A percentile compares a stretch with the other conserved stretches of the same genome.
Evolutionary conservation across 2,888 invertebrate genomes (phyloP).

Genomic region (Conomelus anceps): DNA sequence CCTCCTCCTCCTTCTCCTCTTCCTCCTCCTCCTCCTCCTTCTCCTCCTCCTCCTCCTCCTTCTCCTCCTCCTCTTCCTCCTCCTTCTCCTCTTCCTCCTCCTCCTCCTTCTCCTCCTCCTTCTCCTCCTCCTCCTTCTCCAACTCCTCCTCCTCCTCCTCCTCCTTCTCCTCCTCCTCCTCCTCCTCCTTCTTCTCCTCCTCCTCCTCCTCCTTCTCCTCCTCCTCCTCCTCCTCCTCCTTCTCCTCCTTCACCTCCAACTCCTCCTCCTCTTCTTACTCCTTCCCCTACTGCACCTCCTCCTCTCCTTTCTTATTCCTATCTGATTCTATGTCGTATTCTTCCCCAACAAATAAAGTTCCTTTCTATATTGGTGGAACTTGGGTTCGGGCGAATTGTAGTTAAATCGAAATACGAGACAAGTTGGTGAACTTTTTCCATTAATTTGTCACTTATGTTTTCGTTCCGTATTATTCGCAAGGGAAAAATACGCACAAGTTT

Average conservation of each 20-base stretch:
- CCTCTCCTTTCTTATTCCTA: background rate
- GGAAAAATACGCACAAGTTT: background rate
- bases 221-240: background rate
- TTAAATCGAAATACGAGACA: background rate
- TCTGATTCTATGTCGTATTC: background rate
- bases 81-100: background rate
- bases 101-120: background rate
- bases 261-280: background rate
- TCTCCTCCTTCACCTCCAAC: background rate
- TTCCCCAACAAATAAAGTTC: background rate
- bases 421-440: background rate
- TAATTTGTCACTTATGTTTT: background rate
- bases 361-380: background rate
- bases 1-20: background rate
- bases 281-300: background rate
- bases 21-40: constrained; percentile 31
- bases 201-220: background rate
- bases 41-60: background rate
- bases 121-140: background rate
- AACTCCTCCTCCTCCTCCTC: background rate
- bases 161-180: background rate
- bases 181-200: background rate
- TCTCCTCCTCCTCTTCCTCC: background rate
- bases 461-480: background rate
- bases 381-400: too few relatives aligned